Percentiles rank a stretch among this genome's conserved stretches.
Conservation (phyloP, 2,888 invertebrate species). For the Andricus quercusramuli region DNA sequence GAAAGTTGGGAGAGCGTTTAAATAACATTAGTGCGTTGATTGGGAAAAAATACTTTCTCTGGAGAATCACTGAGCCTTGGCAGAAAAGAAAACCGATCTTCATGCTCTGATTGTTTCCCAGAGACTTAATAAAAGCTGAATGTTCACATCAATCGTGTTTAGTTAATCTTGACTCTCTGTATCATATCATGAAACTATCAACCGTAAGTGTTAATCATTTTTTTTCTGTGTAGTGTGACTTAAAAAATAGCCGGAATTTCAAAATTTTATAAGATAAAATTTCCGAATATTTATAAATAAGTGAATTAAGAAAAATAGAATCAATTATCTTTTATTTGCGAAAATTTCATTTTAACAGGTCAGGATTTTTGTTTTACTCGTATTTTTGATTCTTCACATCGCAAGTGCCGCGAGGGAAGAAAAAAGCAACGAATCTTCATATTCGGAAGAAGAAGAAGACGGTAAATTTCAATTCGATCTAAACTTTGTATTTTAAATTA, state of each 20-base stretch:
- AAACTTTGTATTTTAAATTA: background rate
- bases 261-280: background rate
- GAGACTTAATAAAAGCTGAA: constrained; percentile 37
- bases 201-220: constrained; percentile 24
- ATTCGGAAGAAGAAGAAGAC: background rate
- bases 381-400: background rate
- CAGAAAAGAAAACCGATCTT: constrained; percentile 29
- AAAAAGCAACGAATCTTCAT: background rate
- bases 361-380: background rate
- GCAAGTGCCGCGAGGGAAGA: background rate
- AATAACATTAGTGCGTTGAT: background rate
- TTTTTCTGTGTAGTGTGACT: background rate
- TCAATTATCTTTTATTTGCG: background rate
- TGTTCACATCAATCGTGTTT: background rate
- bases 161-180: background rate
- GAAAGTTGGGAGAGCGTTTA: background rate
- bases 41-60: constrained; percentile 38
- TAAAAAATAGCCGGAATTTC: background rate
- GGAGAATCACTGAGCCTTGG: background rate
- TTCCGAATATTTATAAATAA: background rate
- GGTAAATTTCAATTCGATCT: background rate
- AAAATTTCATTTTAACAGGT: background rate
- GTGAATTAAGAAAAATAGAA: background rate
- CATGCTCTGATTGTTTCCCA: constrained; percentile 35
- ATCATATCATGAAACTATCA: constrained; percentile 13